Conservation (phyloP, 2,797 vertebrate species). For the Menidia menidia region DNA sequence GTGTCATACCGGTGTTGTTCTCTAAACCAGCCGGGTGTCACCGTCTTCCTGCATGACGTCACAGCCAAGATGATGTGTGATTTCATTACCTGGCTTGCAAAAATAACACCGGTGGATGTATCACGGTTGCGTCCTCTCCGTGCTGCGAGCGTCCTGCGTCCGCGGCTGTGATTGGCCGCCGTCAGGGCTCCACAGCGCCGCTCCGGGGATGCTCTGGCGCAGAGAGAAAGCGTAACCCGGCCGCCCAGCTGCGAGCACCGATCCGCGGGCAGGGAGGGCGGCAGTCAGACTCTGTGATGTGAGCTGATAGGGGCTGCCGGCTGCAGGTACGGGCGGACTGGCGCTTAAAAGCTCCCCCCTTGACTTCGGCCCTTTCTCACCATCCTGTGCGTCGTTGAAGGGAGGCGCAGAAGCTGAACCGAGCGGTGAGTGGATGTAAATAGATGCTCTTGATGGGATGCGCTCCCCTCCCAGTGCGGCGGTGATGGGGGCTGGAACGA, state of each 20-base stretch:
- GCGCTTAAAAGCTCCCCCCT: slow-evolving; percentile 63
- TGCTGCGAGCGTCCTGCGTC: slow-evolving; percentile 60
- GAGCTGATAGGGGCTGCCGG: slow-evolving; percentile 70
- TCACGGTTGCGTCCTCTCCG: slow-evolving; percentile 53
- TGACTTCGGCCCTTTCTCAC: slow-evolving; percentile 49
- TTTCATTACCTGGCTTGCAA: slow-evolving; percentile 71
- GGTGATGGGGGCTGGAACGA: slow-evolving; percentile 30
- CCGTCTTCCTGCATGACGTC: slow-evolving; percentile 54
- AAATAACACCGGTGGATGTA: slow-evolving; percentile 57
- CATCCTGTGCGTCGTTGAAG: slow-evolving; percentile 36
- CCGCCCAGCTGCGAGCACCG: slow-evolving; percentile 55
- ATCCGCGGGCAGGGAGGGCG: slow-evolving; percentile 57
- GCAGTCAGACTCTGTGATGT: slow-evolving; percentile 69
- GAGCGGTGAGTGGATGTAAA: slow-evolving; percentile 74
- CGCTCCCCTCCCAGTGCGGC: slow-evolving; percentile 72
- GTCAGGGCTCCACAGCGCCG: slow-evolving; percentile 58
- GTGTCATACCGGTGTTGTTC: not conserved
- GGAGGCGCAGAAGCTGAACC: slow-evolving; percentile 58
- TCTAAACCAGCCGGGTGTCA: slow-evolving; percentile 11
- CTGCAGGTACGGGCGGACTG: slow-evolving; percentile 65
- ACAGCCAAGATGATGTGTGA: slow-evolving; percentile 66
- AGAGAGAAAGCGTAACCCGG: slow-evolving; percentile 70
- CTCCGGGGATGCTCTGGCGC: slow-evolving; percentile 72
- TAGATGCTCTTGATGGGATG: slow-evolving; percentile 68
- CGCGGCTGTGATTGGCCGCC: slow-evolving; percentile 72